Evolutionary conservation across 35 echinoderm and acorn worm species (phyloP), one percentile per base, ranked within the genome.

Genomic region (Chiridota heheva): DNA sequence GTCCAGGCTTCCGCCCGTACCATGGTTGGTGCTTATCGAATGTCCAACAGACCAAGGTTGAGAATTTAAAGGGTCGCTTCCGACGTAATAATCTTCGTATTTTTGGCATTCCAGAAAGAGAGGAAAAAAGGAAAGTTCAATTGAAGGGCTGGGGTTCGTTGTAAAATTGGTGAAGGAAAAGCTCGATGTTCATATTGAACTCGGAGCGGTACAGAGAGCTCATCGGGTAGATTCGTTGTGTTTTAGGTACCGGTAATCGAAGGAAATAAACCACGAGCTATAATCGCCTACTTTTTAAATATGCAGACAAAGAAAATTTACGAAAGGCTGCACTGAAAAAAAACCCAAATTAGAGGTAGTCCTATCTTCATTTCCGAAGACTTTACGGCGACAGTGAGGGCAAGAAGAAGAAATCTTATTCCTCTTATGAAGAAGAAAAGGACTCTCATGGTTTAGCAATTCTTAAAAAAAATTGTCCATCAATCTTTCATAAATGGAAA

Each of bases 41-140:
- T 60, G 33, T 60, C n/a, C n/a, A n/a, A n/a, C n/a, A n/a, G n/a
- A n/a, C 58, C 26, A 60, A 60, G 20, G 58, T 60, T 31, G 58
- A 60, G 33, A 10, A 60, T 7, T 60, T 60, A 31, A 31, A 60
- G 33, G 58, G 58, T 18, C 15, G 58, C 1, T 60, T 31, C 13
- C 58, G 58, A 28, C 55, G 55, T 13, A 60, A 60, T 31, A 60
- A 60, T 60, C 58, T 60, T 31, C 20, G 58, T 60, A 60, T 60
- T 22, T 60, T 60, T 31, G 58, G 58, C 26, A 31, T 60, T 24
- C 58, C 58, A 60, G 5, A 60, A 7, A 31, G 58, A 16, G 20
- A 60, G 13, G 20, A 24, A 10, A 60, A 60, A 60, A 24, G 33
- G 13, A 10, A 60, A 24, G 58, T 2, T 1, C 13, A 4, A 24